Conservation (phyloP, 2,888 invertebrate species). For the Megamerina dolium region DNA sequence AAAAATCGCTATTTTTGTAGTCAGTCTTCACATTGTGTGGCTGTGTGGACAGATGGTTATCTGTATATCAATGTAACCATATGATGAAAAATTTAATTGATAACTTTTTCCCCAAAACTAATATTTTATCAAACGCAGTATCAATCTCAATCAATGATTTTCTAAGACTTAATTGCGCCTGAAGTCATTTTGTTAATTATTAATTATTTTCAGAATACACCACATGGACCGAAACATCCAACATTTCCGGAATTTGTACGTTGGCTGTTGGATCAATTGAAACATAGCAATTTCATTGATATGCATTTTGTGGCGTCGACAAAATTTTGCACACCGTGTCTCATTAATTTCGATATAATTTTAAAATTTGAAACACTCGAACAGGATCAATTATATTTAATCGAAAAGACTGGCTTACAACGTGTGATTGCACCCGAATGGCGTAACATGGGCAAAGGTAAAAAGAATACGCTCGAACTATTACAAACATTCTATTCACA, state of each 20-base stretch:
- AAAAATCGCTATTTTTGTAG: no score
- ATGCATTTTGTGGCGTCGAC: constrained; percentile 87
- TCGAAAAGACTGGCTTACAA: constrained; percentile 68
- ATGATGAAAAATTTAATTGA: no score
- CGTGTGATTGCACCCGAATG: constrained; percentile 75
- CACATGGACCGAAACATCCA: constrained; percentile 60
- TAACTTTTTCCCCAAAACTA: no score
- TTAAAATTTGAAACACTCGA: constrained; percentile 78
- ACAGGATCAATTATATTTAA: constrained; percentile 76
- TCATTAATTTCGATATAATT: constrained; percentile 74
- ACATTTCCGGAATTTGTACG: constrained; percentile 76
- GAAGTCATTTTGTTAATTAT: no score
- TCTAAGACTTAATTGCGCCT: no score
- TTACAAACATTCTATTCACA: constrained; percentile 71
- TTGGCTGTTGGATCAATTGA: constrained; percentile 68
- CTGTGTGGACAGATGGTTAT: no score
- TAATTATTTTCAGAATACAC: no score
- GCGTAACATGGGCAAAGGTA: constrained; percentile 73
- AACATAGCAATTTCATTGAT: constrained; percentile 56
- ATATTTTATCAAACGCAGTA: no score
- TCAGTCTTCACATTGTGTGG: no score
- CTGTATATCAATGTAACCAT: no score
- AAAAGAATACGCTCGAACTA: constrained; percentile 65
- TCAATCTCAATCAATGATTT: no score
- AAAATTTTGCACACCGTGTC: constrained; percentile 79